A percentile compares a stretch with the other conserved stretches of the same genome.
Evolutionary conservation across 2,888 invertebrate genomes (phyloP).

Genomic region (Clepsis dumicolana): DNA sequence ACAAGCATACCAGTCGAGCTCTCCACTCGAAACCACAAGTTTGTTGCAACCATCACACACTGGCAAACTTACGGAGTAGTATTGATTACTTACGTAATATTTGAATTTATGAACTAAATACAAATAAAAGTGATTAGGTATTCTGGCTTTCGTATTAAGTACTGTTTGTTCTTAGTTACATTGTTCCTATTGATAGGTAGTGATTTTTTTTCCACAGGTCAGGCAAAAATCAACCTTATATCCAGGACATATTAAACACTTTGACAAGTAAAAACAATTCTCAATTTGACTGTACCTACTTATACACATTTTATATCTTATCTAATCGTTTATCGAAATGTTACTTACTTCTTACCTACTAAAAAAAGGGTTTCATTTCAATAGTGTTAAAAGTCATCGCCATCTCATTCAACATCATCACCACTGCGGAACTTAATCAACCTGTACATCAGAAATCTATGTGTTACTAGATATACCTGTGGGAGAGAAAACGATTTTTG

Average conservation of each 20-base stretch:
- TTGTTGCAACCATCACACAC: conserved; percentile 19
- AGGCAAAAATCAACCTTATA: no score
- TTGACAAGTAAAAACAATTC: no score
- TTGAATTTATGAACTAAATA: not conserved
- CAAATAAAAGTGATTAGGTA: not conserved
- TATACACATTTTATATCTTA: not conserved
- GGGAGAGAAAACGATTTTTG: no score
- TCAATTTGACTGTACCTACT: not conserved
- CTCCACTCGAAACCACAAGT: conserved; percentile 31
- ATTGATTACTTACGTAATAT: not conserved
- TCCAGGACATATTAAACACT: no score
- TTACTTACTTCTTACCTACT: not conserved
- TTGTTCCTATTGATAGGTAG: no score
- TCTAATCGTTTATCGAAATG: not conserved
- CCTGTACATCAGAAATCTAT: not conserved
- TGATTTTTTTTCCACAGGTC: no score
- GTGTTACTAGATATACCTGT: no score
- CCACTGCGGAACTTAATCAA: not conserved
- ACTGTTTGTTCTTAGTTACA: not conserved
- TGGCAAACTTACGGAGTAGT: conserved; percentile 4
- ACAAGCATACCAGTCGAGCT: conserved; percentile 43
- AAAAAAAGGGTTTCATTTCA: conserved; percentile 2
- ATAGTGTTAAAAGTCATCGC: not conserved
- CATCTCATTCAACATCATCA: not conserved
- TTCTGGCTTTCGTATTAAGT: not conserved